Evolutionary conservation across 2,797 vertebrate species (phyloP), one percentile per base, ranked within the genome.

Genomic region (Acanthopagrus latus): DNA sequence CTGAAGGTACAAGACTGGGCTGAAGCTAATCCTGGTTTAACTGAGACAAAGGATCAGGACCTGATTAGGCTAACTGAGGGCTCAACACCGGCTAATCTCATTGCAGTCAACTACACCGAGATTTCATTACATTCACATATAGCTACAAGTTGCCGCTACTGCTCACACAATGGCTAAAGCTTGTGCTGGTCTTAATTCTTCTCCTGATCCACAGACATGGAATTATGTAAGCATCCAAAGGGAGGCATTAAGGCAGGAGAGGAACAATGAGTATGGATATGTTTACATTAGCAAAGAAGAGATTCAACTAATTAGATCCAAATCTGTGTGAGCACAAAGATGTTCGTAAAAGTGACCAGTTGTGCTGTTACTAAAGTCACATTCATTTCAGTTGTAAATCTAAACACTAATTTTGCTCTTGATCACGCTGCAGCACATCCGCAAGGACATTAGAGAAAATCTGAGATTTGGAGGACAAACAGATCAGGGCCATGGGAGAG

Each of bases 71-170:
- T 83, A 86, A 88, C 74, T 83, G 48, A 48, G 82, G 87, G 65
- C 87, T 92, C 84, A 92, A 84, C 81, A 67, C 48, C 6, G 62
- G 72, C 73, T 94, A 91, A 95, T 94, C 91, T 74, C 47, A 85
- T 88, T 75, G 63, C 60, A 76, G 88, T 88, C 79, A 93, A 89
- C 86, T 80, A 90, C 85, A 92, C 83, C 71, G 1, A 66, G 21
- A 18, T 83, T 85, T 81, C 43, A 81, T 87, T 78, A 81, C 77
- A 68, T 51, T 69, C 46, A 43, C 70, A 83, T 72, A 81, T 60
- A 63, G 56, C 47, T 16, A 9, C 47, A 73, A 44, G 73, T 57
- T 76, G 18, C 10, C 1, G n/a, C 44, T 21, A 43, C 20, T 6
- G 38, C 38, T 43, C n/a, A 60, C 38, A 29, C 17, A 0, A 25